Base-by-base conservation (phyloP, 2,797 vertebrate species). In the Enteromius argenteus region DNA sequence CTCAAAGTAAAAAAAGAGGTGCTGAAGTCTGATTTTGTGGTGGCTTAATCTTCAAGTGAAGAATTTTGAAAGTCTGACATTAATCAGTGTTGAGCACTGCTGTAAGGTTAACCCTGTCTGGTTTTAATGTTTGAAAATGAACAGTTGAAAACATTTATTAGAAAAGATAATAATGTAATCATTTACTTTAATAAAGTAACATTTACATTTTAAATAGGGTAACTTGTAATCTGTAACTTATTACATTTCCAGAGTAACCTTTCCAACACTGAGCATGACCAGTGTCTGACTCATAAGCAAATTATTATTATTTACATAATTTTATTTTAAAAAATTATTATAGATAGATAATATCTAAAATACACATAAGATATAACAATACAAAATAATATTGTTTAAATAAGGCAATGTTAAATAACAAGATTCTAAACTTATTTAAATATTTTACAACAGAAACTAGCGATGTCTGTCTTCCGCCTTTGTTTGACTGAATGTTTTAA, bases 401-500 rank as follows among this genome's bases (percentile, higher is more conserved):
- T 30, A 62, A 30, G 4, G 4, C 60, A 30, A 27, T 27, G n/a
- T 60, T 30, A 62, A 62, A 30, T 62, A 15, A 27, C 27, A 15
- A 30, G 13, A 32, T 64, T 62, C 58, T 30, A 62, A 62, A 62
- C 23, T 30, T 30, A 64, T 32, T 49, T 30, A 32, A 19, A 56
- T 21, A 17, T 35, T 56, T 53, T 53, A 53, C 72, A 53, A 30
- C 72, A 51, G 30, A 17, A 51, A 19, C 71, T n/a, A 17, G 17
- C 67, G 14, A 13, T n/a, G 19, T 68, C 68, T 42, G 68, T 44
- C n/a, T 8, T 13, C 39, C 14, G 32, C 3, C 30, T 35, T 19
- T 46, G 39, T 62, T 49, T 46, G 37, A 62, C 3, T 79, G 64
- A 68, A 68, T 37, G 21, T 68, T 80, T 80, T 68, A 6, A 53